A percentile compares a stretch with the other conserved stretches of the same genome.
Evolutionary conservation across 2,113 vertebrate species (phyloP).

Genomic region (Scomber japonicus): DNA sequence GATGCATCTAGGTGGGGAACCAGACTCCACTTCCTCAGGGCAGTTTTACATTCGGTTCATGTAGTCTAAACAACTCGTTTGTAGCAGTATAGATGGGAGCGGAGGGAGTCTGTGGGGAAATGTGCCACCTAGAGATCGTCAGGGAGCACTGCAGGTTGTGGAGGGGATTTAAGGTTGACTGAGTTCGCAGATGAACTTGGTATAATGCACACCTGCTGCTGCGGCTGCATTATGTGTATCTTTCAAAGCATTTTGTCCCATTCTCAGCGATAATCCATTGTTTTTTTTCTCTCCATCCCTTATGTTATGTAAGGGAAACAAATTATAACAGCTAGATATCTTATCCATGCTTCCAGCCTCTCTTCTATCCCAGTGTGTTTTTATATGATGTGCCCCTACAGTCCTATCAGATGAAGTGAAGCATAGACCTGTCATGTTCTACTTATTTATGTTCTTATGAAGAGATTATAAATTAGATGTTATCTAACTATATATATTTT

Average conservation of each 20-base stretch:
- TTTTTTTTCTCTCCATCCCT: conserved; percentile 24
- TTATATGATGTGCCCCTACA: not conserved
- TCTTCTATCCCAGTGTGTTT: not conserved
- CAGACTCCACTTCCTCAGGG: conserved; percentile 57
- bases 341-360: not conserved
- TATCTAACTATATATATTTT: not conserved
- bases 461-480: not conserved
- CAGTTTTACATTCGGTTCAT: conserved; percentile 56
- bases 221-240: conserved; percentile 40
- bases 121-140: conserved; percentile 72
- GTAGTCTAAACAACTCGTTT: conserved; percentile 45
- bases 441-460: not conserved
- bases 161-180: conserved; percentile 69
- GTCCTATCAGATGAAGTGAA: not conserved
- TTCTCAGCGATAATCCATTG: conserved; percentile 34
- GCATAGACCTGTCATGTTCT: not conserved
- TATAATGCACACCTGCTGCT: conserved; percentile 57
- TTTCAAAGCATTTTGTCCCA: conserved; percentile 31
- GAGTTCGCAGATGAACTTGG: conserved; percentile 69
- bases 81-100: conserved; percentile 12
- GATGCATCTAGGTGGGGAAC: conserved; percentile 58
- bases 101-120: conserved; percentile 34
- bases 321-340: conserved; percentile 21
- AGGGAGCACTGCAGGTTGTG: conserved; percentile 59
- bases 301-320: conserved; percentile 29